Percentiles rank a stretch among this genome's conserved stretches.
Conservation (phyloP, 1,140 invertebrate genomes). For the Drosophila saltans region DNA sequence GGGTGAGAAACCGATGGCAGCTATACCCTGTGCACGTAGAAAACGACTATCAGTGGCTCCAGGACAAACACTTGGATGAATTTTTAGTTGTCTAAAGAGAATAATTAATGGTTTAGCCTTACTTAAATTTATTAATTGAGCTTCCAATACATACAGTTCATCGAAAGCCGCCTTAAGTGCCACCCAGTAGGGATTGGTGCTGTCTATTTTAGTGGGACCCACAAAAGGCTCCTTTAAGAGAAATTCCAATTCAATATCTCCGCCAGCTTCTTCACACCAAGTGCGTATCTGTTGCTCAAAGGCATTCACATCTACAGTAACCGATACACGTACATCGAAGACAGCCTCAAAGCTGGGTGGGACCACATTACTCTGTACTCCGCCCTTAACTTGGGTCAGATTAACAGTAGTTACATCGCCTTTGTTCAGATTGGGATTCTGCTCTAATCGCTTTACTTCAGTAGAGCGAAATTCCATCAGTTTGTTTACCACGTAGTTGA, state of each 20-base stretch:
- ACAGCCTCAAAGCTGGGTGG: conserved; percentile 90
- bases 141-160: conserved; percentile 83
- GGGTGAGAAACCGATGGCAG: conserved; percentile 91
- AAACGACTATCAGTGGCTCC: conserved; percentile 91
- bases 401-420: conserved; percentile 96
- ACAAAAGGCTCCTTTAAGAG: conserved; percentile 87
- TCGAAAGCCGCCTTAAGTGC: conserved; percentile 87
- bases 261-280: conserved; percentile 93
- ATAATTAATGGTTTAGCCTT: background rate
- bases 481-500: conserved; percentile 89
- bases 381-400: conserved; percentile 92
- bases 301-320: conserved; percentile 85
- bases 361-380: conserved; percentile 96
- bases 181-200: conserved; percentile 91
- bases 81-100: conserved; percentile 83
- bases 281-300: conserved; percentile 87
- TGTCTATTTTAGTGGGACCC: conserved; percentile 87
- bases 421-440: conserved; percentile 86
- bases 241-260: conserved; percentile 89
- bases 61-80: conserved; percentile 89
- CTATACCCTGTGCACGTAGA: conserved; percentile 89
- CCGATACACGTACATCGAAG: conserved; percentile 93
- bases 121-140: conserved; percentile 82
- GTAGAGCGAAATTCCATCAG: conserved; percentile 89
- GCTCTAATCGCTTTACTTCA: conserved; percentile 87